These are phyloP conservation scores for Bembecia ichneumoniformis DNA, from an alignment of 2,888 invertebrate genomes.

Conservation along the genomic window DNA sequence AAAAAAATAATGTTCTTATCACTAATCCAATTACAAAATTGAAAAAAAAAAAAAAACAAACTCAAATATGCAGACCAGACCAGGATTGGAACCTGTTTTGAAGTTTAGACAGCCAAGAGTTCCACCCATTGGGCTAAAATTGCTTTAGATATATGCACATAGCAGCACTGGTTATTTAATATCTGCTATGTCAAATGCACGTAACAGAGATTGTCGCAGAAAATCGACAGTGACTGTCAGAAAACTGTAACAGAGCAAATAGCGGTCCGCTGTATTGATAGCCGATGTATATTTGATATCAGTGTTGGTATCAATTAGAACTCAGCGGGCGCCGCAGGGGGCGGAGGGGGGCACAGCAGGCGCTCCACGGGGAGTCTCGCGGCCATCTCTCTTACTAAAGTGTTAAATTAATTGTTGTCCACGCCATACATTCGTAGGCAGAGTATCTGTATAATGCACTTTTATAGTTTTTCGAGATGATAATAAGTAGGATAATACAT, in stretches of 20 bases:
- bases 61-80: no score
- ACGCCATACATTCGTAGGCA: no score
- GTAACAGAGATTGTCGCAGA: conserved; percentile 5
- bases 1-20: no score
- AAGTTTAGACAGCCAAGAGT: no score
- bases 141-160: no score
- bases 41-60: no score
- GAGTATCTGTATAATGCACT: background rate
- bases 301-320: conserved; percentile 35
- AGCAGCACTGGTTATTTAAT: no score
- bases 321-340: conserved; percentile 32
- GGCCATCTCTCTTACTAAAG: conserved; percentile 33
- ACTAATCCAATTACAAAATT: no score
- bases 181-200: no score
- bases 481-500: no score
- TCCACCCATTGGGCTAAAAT: no score
- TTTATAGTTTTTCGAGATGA: background rate
- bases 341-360: conserved; percentile 22
- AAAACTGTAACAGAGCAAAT: conserved; percentile 15
- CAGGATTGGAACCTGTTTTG: no score
- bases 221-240: conserved; percentile 33
- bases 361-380: conserved; percentile 20
- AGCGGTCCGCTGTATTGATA: conserved; percentile 37
- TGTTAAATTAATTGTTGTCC: conserved; percentile 51
- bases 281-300: conserved; percentile 47